Evolutionary conservation across 2,113 vertebrate genomes (phyloP), one percentile per base, ranked within the genome.

Genomic region (Capricornis sumatraensis): DNA sequence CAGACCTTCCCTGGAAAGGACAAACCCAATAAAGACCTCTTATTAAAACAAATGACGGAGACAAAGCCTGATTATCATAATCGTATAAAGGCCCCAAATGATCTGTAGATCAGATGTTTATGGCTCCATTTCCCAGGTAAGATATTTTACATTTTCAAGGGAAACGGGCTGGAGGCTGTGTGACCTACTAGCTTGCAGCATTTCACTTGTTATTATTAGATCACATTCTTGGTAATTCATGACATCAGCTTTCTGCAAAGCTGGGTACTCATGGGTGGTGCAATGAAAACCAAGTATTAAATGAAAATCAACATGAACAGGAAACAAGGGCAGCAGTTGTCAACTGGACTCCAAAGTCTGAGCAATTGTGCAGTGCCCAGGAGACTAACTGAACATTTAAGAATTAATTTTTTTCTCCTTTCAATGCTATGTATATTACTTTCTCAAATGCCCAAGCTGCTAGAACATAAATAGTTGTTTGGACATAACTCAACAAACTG

Each of bases 291-390:
- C 52, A 58, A 43, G 4, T 2, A 81, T 8, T 45, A 15, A 11
- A 2, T 60, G 62, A 23, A 88, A 60, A 13, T 7, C 71, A 36
- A 5, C 5, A 1, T 5, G 33, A 28, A 33, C 3, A 10, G 81
- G 55, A 25, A 52, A 83, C 1, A 5, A 30, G 15, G 17, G 12
- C 5, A 45, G 58, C 74, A 15, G n/a, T 15, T 40, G 53, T 50
- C 40, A 27, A 33, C 7, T 28, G 21, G 57, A 53, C 19, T 52
- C 58, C 78, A 43, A 2, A 17, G 50, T 53, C 13, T n/a, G 30
- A 78, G 50, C 64, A 5, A 43, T 0, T 27, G 40, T 30, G 52
- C 13, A 6, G 74, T 0, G 6, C 1, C 40, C 40, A 23, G 1
- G 19, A 50, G 14, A 53, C 25, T 19, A 45, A 71, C 0, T 4